Evolutionary conservation across 1,140 invertebrate genomes (phyloP), one percentile per base, ranked within the genome.

Genomic region (Papilio machaon): DNA sequence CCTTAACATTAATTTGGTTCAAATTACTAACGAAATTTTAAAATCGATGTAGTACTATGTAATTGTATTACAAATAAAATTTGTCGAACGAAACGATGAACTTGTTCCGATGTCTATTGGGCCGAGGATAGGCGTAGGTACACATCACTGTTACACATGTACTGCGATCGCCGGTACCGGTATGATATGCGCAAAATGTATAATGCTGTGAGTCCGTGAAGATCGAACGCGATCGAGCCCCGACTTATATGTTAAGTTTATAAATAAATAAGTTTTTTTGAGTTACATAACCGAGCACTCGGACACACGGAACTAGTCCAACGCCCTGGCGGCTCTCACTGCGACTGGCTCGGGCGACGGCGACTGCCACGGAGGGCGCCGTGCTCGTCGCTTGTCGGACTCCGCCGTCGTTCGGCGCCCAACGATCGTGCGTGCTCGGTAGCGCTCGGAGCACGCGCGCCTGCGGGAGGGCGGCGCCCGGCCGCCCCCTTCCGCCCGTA

Each of bases 201-300:
- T 15, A 70, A 78, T 70, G 75, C 23, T 81, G 15, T 19, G 75
- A 78, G 79, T 83, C 78, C 73, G 76, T 78, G 83, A 81, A 76
- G 79, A 82, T 77, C 81, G 74, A 58, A 73, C 82, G 77, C 60
- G 82, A 73, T 79, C 23, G 73, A 79, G 74, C 84, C 83, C 79
- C 80, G 82, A 84, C 84, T 85, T 81, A 84, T 87, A 88, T 87
- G 89, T 88, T 88, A 76, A 91, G 86, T 90, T 91, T 88, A 92
- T 94, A 94, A 89, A 92, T 93, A 93, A 92, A 94, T 92, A 94
- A 93, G 91, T 94, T 93, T 92, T 78, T 91, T 91, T 90, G 86
- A 92, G 91, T 94, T 94, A 94, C 91, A 94, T 94, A 94, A 94
- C 89, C 92, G 87, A 90, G 86, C 90, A 91, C 88, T 83, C 85